Percentiles rank a stretch among this genome's conserved stretches.
Evolutionary conservation across 2,113 vertebrate genomes (phyloP).

Genomic region (Periophthalmodon schlosseri): DNA sequence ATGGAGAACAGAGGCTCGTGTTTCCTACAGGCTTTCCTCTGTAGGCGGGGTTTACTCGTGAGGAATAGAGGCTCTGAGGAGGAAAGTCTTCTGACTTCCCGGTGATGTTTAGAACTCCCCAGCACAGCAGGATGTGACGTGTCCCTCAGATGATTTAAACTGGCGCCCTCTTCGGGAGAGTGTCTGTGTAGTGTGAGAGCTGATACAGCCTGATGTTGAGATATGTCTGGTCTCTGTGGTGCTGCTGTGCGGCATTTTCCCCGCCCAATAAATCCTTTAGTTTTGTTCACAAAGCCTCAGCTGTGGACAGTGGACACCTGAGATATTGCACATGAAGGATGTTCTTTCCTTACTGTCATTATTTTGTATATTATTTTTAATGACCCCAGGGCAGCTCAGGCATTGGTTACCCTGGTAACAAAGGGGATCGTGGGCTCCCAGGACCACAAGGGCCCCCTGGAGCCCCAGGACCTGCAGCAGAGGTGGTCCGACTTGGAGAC

Average conservation of each 20-base stretch:
- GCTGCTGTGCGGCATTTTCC: too few relatives aligned
- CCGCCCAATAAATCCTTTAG: too few relatives aligned
- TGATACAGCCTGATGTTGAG: background rate
- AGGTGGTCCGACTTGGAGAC: conserved; percentile 40
- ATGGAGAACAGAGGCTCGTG: background rate
- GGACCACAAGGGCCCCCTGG: conserved; percentile 74
- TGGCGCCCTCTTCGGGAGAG: background rate
- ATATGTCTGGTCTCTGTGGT: too few relatives aligned
- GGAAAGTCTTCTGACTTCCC: background rate
- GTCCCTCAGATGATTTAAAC: background rate
- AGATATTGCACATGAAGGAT: background rate
- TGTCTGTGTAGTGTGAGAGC: background rate
- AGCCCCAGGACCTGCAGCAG: conserved; percentile 69
- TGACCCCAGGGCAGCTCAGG: conserved; percentile 77
- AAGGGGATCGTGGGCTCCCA: conserved; percentile 81
- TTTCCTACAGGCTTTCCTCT: background rate
- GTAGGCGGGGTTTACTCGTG: background rate
- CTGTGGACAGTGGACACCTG: background rate
- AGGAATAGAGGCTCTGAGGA: too few relatives aligned
- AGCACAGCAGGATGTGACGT: background rate
- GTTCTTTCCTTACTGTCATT: background rate
- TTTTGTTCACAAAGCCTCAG: background rate
- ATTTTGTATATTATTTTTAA: background rate
- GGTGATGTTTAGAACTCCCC: background rate
- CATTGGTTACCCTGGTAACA: conserved; percentile 79